These are phyloP conservation scores for Pseudochaenichthys georgianus DNA, from an alignment of 2,797 vertebrate genomes.

Conservation along the genomic window DNA sequence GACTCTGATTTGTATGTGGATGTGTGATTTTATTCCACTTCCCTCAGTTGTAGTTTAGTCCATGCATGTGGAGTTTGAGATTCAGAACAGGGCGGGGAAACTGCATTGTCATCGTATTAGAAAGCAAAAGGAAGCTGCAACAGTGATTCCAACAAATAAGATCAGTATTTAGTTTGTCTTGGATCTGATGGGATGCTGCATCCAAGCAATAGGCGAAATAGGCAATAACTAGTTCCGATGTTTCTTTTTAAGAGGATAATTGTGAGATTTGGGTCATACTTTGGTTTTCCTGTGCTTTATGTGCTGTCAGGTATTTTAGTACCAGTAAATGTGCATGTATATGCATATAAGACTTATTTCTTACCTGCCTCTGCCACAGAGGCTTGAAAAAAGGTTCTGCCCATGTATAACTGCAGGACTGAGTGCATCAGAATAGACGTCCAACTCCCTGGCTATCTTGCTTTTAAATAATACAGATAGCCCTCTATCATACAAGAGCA, in stretches of 20 bases:
- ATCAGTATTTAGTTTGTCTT: conserved; percentile 41
- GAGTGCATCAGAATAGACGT: conserved; percentile 63
- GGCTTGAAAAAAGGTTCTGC: conserved; percentile 31
- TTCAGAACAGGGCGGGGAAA: conserved; percentile 36
- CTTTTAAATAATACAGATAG: conserved; percentile 72
- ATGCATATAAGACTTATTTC: background rate
- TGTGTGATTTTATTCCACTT: background rate
- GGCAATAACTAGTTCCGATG: background rate
- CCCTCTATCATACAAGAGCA: conserved; percentile 33
- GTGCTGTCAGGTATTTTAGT: background rate
- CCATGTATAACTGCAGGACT: conserved; percentile 65
- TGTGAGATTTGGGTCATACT: conserved; percentile 5
- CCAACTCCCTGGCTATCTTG: conserved; percentile 41
- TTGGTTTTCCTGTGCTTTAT: conserved; percentile 1
- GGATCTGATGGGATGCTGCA: conserved; percentile 29
- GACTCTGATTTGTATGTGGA: background rate
- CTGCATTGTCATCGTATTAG: conserved; percentile 62
- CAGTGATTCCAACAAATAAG: conserved; percentile 28
- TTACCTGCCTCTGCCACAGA: conserved; percentile 17
- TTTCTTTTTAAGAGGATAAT: background rate
- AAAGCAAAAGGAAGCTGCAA: conserved; percentile 1
- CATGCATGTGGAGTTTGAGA: background rate
- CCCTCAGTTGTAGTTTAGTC: background rate
- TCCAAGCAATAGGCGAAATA: background rate
- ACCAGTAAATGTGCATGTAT: background rate